These are phyloP conservation scores for Nicator chloris DNA, from an alignment of 2,113 vertebrate genomes.

Conservation along the genomic window DNA sequence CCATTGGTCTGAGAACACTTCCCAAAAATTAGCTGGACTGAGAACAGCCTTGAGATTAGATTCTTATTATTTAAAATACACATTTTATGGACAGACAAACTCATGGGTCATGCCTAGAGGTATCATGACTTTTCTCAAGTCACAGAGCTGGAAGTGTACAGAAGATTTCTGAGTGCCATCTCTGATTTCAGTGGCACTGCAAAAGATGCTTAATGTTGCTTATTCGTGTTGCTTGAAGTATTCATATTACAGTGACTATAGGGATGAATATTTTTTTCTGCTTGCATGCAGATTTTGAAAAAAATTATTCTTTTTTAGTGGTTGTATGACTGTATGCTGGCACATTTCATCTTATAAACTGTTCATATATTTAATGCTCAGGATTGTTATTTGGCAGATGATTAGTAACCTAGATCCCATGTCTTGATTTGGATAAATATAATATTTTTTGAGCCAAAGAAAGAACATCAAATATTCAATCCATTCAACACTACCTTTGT, in stretches of 20 bases:
- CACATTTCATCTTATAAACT: background rate
- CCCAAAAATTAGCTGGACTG: background rate
- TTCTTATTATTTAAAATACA: conserved; percentile 17
- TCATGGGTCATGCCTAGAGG: background rate
- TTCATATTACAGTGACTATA: background rate
- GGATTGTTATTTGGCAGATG: background rate
- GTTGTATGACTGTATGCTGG: background rate
- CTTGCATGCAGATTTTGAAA: background rate
- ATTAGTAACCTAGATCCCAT: background rate
- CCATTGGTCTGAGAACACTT: conserved; percentile 15
- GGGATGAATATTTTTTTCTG: background rate
- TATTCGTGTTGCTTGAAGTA: background rate
- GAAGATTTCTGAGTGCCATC: background rate
- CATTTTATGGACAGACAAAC: background rate
- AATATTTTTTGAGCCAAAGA: background rate
- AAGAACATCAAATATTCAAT: background rate
- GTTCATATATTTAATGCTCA: background rate
- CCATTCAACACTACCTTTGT: background rate
- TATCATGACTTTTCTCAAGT: background rate
- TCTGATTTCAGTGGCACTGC: background rate
- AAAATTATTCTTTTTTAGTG: background rate
- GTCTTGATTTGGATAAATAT: background rate
- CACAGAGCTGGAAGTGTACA: background rate
- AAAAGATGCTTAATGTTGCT: background rate
- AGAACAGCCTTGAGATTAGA: background rate